Conservation (phyloP, 2,888 invertebrate species). For the Lissocephala sabroskyi region DNA sequence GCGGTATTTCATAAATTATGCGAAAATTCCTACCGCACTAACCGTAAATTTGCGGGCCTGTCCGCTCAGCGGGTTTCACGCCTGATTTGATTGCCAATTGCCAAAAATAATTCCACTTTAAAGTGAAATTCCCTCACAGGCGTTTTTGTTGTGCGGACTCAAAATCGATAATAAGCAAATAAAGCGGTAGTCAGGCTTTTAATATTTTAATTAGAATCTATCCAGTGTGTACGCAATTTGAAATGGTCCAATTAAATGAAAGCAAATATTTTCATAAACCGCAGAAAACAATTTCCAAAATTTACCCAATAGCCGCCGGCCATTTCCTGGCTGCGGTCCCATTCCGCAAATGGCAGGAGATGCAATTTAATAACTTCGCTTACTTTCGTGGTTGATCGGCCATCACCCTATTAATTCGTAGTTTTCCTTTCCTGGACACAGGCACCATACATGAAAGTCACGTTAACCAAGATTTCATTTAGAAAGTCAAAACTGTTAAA, state of each 20-base stretch:
- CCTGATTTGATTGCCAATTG: conserved; percentile 37
- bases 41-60: conserved; percentile 23
- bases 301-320: conserved; percentile 1
- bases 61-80: conserved; percentile 22
- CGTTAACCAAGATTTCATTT: no score
- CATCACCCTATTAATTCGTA: no score
- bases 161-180: conserved; percentile 42
- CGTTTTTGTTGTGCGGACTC: conserved; percentile 9
- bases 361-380: no score
- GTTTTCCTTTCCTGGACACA: no score
- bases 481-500: no score
- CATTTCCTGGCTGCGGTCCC: no score
- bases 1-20: conserved; percentile 13
- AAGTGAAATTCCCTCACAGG: conserved; percentile 10
- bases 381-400: no score
- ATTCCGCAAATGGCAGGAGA: no score
- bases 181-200: conserved; percentile 14
- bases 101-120: conserved; percentile 16
- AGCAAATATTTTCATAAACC: conserved; percentile 40
- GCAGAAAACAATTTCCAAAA: conserved; percentile 15
- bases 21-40: conserved; percentile 23
- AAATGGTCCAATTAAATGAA: conserved; percentile 33
- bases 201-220: conserved; percentile 45
- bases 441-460: no score
- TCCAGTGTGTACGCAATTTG: conserved; percentile 20